Percentiles rank a stretch among this genome's conserved stretches.
These are phyloP conservation scores for Drosophila leonis DNA, from an alignment of 2,888 invertebrate species.

Conservation along the genomic window DNA sequence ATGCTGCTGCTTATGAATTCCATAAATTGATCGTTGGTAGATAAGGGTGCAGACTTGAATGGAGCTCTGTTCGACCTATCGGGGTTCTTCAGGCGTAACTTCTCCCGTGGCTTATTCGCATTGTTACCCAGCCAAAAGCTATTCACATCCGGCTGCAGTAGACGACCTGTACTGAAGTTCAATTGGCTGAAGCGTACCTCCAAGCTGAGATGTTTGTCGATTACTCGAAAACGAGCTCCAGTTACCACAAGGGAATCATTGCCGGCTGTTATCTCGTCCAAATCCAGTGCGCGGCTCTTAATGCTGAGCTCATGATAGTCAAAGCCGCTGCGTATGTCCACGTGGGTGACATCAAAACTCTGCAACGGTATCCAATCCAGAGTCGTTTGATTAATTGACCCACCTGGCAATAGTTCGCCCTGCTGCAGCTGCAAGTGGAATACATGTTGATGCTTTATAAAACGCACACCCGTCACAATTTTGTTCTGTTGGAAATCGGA, in stretches of 20 bases:
- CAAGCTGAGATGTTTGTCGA: conserved; percentile 93
- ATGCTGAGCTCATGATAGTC: conserved; percentile 92
- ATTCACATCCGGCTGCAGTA: conserved; percentile 87
- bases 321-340: conserved; percentile 87
- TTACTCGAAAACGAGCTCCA: conserved; percentile 90
- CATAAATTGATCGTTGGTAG: conserved; percentile 89
- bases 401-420: conserved; percentile 89
- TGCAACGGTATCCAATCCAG: conserved; percentile 90
- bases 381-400: conserved; percentile 87
- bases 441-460: conserved; percentile 91
- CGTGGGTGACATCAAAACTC: conserved; percentile 86
- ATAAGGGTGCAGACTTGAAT: conserved; percentile 87
- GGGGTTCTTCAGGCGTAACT: conserved; percentile 87
- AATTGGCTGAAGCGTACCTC: conserved; percentile 92
- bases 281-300: conserved; percentile 91
- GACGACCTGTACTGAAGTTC: conserved; percentile 90
- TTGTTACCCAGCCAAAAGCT: conserved; percentile 94
- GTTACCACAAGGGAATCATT: conserved; percentile 89
- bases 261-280: conserved; percentile 90
- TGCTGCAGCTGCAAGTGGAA: conserved; percentile 93
- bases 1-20: conserved; percentile 90
- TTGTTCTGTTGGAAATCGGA: conserved; percentile 88
- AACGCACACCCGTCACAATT: conserved; percentile 92
- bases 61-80: conserved; percentile 88
- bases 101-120: conserved; percentile 87